Evolutionary conservation across 2,888 invertebrate species (phyloP).

Genomic region (Lamproptera curius): DNA sequence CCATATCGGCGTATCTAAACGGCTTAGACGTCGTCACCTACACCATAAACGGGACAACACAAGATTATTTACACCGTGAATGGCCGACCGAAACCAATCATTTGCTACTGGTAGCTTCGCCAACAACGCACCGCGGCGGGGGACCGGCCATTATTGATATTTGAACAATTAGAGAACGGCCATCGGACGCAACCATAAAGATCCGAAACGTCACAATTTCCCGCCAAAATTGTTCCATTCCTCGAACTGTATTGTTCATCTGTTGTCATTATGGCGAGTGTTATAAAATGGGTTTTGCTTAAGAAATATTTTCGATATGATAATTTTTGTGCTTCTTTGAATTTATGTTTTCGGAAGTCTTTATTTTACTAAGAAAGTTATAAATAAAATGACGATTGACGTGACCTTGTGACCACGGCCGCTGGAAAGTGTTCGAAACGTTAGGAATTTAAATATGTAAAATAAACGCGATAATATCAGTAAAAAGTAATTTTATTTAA

Average conservation of each 20-base stretch:
- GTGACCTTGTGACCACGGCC: too few relatives aligned
- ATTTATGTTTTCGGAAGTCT: too few relatives aligned
- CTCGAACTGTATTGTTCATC: constrained; percentile 36
- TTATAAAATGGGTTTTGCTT: constrained; percentile 22
- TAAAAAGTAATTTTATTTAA: too few relatives aligned
- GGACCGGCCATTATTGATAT: constrained; percentile 40
- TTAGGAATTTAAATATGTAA: too few relatives aligned
- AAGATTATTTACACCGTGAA: constrained; percentile 67
- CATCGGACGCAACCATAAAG: constrained; percentile 59
- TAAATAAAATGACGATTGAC: too few relatives aligned
- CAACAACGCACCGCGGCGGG: constrained; percentile 59
- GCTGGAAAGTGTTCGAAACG: too few relatives aligned
- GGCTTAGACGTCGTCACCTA: constrained; percentile 42
- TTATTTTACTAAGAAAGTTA: too few relatives aligned
- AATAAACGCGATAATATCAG: too few relatives aligned
- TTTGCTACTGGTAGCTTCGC: constrained; percentile 66
- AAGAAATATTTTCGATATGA: neutral
- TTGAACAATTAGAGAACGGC: constrained; percentile 58
- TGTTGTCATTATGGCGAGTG: constrained; percentile 40
- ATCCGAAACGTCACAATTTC: constrained; percentile 63
- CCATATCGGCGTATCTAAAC: constrained; percentile 37
- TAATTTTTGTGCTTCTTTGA: too few relatives aligned
- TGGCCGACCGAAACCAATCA: constrained; percentile 70
- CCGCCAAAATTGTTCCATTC: constrained; percentile 42
- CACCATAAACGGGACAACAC: constrained; percentile 30